Evolutionary conservation across 2,888 invertebrate genomes (phyloP), one percentile per base, ranked within the genome.

Genomic region (Fragum whitleyi): DNA sequence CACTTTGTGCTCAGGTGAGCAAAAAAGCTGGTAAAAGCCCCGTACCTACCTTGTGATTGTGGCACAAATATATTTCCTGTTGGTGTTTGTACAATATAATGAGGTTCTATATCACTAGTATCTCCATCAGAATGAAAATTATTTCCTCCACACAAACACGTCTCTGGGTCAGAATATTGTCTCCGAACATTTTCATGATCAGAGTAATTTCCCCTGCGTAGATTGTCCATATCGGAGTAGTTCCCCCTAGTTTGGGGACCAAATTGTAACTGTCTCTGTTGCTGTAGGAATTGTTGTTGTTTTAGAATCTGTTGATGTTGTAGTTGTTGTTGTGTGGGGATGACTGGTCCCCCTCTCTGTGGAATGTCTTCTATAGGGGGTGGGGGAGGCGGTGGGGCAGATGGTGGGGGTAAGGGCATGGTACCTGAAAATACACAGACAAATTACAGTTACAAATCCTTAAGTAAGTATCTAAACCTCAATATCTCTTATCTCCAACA

Each of bases 341-440:
- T 72, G 23, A 70, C 69, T 51, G 65, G 59, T 53, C 36, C 32
- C 39, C 77, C 82, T 65, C 90, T 86, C 77, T 91, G 91, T 83
- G 91, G 91, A 91, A 91, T 91, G 91, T 92, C 92, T 90, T 91
- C 91, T 79, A 91, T 91, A 21, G 92, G 91, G 67, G 91, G 92
- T n/a, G 92, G 92, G 71, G 92, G 91, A 16, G 91, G 91, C 21
- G 92, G 92, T 6, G 89, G 88, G 9, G 90, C 88, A 68, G 86
- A 74, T n/a, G 91, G 90, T 28, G 90, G 91, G 19, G 91, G 90
- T 81, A 90, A 79, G 69, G 91, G 91, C 79, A 89, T 85, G 21
- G 91, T 90, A 55, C 91, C 91, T 92, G 88, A 16, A 88, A 88
- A 71, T 36, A 65, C 1, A 65, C 21, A 65, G 21, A 39, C n/a